These are phyloP conservation scores for Helicoverpa armigera DNA, from an alignment of 1,140 invertebrate species.

Conservation along the genomic window DNA sequence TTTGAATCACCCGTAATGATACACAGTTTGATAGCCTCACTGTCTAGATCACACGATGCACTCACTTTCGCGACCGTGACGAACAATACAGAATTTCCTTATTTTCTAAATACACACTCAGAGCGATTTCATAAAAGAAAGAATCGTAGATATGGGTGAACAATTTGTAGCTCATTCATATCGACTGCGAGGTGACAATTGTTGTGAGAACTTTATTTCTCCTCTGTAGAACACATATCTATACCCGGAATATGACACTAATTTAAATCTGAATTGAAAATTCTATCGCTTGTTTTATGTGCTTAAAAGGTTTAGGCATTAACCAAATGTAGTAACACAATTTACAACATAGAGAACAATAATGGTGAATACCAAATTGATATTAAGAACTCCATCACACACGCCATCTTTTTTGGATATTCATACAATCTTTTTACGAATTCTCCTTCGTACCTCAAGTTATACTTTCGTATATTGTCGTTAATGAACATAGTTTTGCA, in stretches of 20 bases:
- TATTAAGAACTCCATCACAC: too few species aligned
- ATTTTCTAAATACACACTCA: constrained; percentile 34
- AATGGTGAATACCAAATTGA: too few species aligned
- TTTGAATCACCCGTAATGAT: constrained; percentile 7
- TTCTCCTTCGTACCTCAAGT: too few species aligned
- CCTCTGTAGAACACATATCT: background rate
- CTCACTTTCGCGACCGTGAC: constrained; percentile 16
- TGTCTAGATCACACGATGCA: constrained; percentile 26
- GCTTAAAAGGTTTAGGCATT: too few species aligned
- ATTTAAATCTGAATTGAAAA: too few species aligned
- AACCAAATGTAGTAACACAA: too few species aligned
- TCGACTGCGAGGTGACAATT: background rate
- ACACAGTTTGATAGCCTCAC: background rate
- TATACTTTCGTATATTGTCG: too few species aligned
- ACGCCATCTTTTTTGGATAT: too few species aligned
- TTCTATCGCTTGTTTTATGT: too few species aligned
- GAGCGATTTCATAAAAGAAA: constrained; percentile 33
- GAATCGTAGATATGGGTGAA: constrained; percentile 1
- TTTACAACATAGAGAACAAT: too few species aligned
- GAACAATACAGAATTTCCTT: constrained; percentile 38
- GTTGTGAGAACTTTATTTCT: background rate
- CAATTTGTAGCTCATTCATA: constrained; percentile 25
- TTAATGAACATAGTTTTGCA: background rate
- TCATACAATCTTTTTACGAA: too few species aligned
- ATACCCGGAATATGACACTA: background rate